Base-by-base conservation (phyloP, 2,797 vertebrate genomes). In the Brachyalestes nurse region DNA sequence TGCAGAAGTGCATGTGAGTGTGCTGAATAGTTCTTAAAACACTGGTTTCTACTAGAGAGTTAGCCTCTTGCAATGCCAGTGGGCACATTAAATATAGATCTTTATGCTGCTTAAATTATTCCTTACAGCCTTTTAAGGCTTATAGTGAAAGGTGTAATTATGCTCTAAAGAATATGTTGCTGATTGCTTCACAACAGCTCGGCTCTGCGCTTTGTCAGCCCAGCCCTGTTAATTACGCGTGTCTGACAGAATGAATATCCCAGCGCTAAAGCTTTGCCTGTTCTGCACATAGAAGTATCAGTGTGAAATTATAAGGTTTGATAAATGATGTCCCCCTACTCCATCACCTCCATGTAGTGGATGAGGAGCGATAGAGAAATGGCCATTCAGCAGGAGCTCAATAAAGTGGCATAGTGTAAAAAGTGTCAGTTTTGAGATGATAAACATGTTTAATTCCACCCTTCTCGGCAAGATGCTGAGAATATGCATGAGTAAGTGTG, bases 361-460 rank as follows among this genome's bases (percentile, higher is more conserved):
- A 21, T 28, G 86, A 89, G 75, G 75, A 83, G 77, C 17, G 7
- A 82, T 86, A 81, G 82, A 69, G 60, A 51, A 81, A 82, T 84
- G 19, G 6, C 82, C 75, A 74, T 84, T 79, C 23, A 64, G 47
- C 65, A 69, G 74, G 64, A 69, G 58, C 87, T 87, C 73, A 40
- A 64, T 77, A 78, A 89, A 88, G 88, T 88, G 72, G 66, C 72
- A 81, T 84, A 85, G 86, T 87, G 85, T 80, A 84, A 85, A 88
- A 84, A 65, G 25, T 89, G 86, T 91, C 88, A 77, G 87, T 92
- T 92, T 89, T 79, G 79, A 80, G 84, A 91, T 93, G 91, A 93
- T 92, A 90, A 92, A 93, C 88, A 89, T 87, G 87, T 93, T 92
- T 91, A 91, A 93, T 92, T 93, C 87, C 84, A 82, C 87, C 84